Conservation (phyloP, 2,797 vertebrate genomes). For the Dendrocincla tyrannina region DNA sequence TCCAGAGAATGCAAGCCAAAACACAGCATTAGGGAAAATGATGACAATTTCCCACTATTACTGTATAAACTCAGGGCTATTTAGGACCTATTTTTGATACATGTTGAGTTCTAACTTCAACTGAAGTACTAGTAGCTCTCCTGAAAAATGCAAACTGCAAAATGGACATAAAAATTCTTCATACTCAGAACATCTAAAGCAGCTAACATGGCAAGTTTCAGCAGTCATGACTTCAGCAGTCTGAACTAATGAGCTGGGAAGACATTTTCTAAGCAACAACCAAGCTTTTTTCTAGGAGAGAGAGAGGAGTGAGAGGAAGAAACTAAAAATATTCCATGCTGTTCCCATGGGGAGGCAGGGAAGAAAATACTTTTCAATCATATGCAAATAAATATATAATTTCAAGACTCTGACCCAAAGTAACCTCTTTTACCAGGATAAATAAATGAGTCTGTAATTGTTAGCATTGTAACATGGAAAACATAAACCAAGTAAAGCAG, state of each 20-base stretch:
- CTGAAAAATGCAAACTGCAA: background rate
- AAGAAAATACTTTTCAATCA: constrained; percentile 31
- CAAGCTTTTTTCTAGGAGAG: background rate
- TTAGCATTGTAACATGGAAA: constrained; percentile 27
- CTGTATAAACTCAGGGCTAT: background rate
- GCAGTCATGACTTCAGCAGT: background rate
- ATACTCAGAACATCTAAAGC: background rate
- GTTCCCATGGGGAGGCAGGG: constrained; percentile 3
- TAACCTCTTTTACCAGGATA: constrained; percentile 35
- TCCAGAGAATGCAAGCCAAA: background rate
- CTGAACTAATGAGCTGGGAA: background rate
- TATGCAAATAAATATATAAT: constrained; percentile 54
- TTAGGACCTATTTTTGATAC: background rate
- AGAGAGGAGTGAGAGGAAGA: background rate
- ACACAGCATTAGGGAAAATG: background rate
- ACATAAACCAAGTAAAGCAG: constrained; percentile 2
- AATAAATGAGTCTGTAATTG: constrained; percentile 38
- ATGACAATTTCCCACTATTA: background rate
- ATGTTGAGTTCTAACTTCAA: background rate
- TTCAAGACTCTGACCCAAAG: constrained; percentile 23
- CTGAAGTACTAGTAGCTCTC: background rate
- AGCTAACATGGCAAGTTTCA: background rate
- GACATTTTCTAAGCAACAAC: background rate
- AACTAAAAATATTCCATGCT: constrained; percentile 44
- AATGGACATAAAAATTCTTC: background rate